Conservation (phyloP, 1,140 invertebrate genomes). For the Neodiprion pinetum region DNA sequence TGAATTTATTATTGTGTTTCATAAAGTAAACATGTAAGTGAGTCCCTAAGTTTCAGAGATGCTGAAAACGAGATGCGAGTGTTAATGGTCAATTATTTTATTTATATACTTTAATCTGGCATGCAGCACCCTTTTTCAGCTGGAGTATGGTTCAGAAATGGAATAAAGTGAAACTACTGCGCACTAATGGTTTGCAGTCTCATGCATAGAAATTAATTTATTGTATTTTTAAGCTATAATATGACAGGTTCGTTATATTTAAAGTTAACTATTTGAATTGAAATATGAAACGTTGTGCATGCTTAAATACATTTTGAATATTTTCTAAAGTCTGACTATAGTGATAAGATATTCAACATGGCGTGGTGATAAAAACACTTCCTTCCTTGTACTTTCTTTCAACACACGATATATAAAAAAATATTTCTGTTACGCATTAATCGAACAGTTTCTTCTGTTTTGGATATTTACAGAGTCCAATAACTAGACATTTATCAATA, state of each 20-base stretch:
- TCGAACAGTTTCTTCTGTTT: background rate
- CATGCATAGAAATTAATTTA: background rate
- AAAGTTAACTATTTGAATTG: background rate
- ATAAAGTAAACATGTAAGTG: background rate
- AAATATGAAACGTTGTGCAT: background rate
- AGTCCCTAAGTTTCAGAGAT: too few relatives aligned
- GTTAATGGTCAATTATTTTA: background rate
- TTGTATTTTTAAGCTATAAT: conserved; percentile 4
- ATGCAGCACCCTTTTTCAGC: background rate
- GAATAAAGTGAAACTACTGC: background rate
- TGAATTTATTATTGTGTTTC: background rate
- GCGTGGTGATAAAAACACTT: background rate
- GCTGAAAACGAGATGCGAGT: background rate
- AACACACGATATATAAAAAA: background rate
- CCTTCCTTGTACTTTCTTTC: background rate
- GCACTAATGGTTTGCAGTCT: background rate
- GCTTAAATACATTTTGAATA: background rate
- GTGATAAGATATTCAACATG: background rate
- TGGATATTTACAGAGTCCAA: background rate
- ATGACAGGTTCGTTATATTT: background rate
- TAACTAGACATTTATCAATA: too few relatives aligned
- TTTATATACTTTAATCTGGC: background rate
- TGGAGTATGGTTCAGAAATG: background rate
- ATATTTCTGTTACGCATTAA: background rate
- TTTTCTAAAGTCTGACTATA: background rate